Conservation (phyloP, 2,888 invertebrate species). For the Scaptomyza parva region DNA sequence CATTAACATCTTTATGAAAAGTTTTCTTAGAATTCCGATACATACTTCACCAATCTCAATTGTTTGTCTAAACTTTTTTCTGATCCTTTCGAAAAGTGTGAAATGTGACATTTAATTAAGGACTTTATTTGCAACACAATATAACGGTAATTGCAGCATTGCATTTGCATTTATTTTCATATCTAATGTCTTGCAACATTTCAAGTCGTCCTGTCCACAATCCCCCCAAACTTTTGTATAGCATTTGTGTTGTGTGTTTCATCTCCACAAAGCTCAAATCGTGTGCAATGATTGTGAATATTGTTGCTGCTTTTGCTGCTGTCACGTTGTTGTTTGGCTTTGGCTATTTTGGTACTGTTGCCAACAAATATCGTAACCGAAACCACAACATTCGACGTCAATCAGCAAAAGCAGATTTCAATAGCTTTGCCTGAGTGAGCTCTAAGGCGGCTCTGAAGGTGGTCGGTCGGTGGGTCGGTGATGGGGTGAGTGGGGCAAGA, state of each 20-base stretch:
- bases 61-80: neutral
- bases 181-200: slow-evolving; percentile 47
- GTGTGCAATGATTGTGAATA: no score
- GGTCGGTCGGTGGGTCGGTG: neutral
- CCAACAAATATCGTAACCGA: slow-evolving; percentile 77
- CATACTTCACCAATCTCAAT: neutral
- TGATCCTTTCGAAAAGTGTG: no score
- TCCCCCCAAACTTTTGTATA: slow-evolving; percentile 43
- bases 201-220: slow-evolving; percentile 15
- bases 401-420: slow-evolving; percentile 78
- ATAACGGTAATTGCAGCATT: slow-evolving; percentile 1
- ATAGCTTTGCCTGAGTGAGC: slow-evolving; percentile 55
- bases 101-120: neutral
- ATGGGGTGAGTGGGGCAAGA: no score
- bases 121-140: neutral
- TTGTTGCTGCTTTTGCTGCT: slow-evolving; percentile 9
- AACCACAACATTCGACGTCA: slow-evolving; percentile 80
- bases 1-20: neutral
- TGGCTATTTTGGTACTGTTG: slow-evolving; percentile 60
- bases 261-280: no score
- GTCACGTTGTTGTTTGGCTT: slow-evolving; percentile 40
- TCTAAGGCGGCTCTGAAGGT: neutral
- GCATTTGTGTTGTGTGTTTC: no score
- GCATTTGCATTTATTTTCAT: slow-evolving; percentile 31
- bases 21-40: neutral